Evolutionary conservation across 2,888 invertebrate species (phyloP).

Genomic region (Idaea dimidiata): DNA sequence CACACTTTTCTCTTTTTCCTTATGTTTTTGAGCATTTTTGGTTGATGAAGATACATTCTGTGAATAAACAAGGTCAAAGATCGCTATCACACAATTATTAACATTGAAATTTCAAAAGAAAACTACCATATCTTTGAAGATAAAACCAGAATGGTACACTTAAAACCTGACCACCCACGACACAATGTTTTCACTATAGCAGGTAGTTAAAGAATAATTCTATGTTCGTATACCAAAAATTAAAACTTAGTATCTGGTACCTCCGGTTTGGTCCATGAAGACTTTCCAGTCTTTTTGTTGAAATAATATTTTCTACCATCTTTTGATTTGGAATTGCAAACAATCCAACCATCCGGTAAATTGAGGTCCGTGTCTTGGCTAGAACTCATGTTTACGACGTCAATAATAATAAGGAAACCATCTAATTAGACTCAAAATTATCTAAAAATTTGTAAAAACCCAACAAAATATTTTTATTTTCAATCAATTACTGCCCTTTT

Average conservation of each 20-base stretch:
- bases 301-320: conserved; percentile 73
- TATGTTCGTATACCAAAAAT: conserved; percentile 28
- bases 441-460: not conserved
- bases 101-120: not conserved
- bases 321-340: conserved; percentile 68
- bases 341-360: conserved; percentile 74
- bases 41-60: not conserved
- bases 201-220: conserved; percentile 2
- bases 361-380: conserved; percentile 53
- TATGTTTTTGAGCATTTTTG: conserved; percentile 40
- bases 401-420: not conserved
- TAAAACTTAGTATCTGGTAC: conserved; percentile 45
- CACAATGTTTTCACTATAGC: not conserved
- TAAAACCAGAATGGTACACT: not conserved
- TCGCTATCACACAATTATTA: not conserved
- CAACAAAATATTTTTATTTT: not conserved
- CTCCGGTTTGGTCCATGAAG: conserved; percentile 71
- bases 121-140: not conserved
- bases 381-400: conserved; percentile 52
- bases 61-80: conserved; percentile 29
- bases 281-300: conserved; percentile 71
- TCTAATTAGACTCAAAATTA: not conserved
- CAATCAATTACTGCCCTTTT: not conserved
- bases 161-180: not conserved
- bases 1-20: conserved; percentile 31